Evolutionary conservation across 1,140 invertebrate genomes (phyloP).

Genomic region (Hylaeus volcanicus): DNA sequence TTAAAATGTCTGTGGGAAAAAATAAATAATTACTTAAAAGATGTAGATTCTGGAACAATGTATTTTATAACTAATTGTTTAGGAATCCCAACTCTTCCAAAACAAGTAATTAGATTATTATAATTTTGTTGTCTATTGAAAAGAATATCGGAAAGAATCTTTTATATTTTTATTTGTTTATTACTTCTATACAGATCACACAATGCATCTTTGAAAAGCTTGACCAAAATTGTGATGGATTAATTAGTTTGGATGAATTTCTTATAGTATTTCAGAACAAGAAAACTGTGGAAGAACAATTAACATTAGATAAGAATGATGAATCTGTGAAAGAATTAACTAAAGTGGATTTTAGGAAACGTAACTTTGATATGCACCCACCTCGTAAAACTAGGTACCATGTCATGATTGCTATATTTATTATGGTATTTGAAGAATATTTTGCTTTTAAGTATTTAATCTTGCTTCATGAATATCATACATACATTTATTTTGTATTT

Average conservation of each 20-base stretch:
- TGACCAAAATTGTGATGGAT: slow-evolving; percentile 84
- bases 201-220: slow-evolving; percentile 85
- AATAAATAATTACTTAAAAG: slow-evolving; percentile 58
- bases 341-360: slow-evolving; percentile 65
- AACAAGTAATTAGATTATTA: slow-evolving; percentile 63
- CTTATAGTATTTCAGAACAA: slow-evolving; percentile 83
- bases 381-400: slow-evolving; percentile 67
- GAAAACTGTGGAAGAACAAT: slow-evolving; percentile 74
- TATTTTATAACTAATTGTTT: slow-evolving; percentile 66
- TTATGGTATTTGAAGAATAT: slow-evolving; percentile 62
- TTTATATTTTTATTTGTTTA: neutral
- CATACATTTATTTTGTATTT: slow-evolving; percentile 10
- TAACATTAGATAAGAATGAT: slow-evolving; percentile 67
- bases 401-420: slow-evolving; percentile 65
- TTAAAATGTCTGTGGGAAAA: slow-evolving; percentile 68
- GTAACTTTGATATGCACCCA: slow-evolving; percentile 60
- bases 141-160: neutral
- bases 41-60: slow-evolving; percentile 65
- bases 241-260: slow-evolving; percentile 86
- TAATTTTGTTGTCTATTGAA: neutral
- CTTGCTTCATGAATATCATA: slow-evolving; percentile 22
- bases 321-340: slow-evolving; percentile 58
- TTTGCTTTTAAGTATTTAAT: slow-evolving; percentile 4
- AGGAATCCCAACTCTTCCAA: slow-evolving; percentile 66
- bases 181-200: slow-evolving; percentile 83